Percentiles rank a stretch among this genome's conserved stretches.
Conservation (phyloP, 2,888 invertebrate genomes). For the Cantharis nigra region DNA sequence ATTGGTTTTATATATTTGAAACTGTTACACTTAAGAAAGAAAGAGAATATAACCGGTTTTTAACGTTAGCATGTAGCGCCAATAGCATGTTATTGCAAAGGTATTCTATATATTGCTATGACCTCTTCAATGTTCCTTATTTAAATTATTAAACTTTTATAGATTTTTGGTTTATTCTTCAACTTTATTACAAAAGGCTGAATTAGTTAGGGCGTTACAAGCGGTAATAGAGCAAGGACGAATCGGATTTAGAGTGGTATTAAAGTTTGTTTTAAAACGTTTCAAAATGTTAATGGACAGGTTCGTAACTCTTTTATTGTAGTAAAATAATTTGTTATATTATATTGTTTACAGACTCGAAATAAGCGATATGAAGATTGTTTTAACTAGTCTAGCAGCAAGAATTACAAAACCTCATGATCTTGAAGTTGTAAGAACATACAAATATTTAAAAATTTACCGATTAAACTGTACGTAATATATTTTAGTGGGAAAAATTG, state of each 20-base stretch:
- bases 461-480: neutral
- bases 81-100: neutral
- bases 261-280: neutral
- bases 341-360: neutral
- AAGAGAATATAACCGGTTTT: fast-evolving
- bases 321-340: neutral
- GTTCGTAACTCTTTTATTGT: neutral
- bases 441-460: neutral
- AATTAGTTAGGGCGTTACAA: neutral
- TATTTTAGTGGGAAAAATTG: neutral
- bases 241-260: neutral
- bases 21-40: fast-evolving
- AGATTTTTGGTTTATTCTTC: neutral
- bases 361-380: neutral
- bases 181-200: fast-evolving
- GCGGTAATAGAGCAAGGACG: neutral
- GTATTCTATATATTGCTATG: neutral
- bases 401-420: neutral
- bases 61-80: neutral
- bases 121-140: no score
- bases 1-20: neutral
- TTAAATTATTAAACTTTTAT: neutral
- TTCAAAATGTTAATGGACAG: neutral
- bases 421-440: neutral
- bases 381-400: neutral